A percentile compares a stretch with the other conserved stretches of the same genome.
Conservation (phyloP, 1,140 invertebrate genomes). For the Zaprionus inermis region DNA sequence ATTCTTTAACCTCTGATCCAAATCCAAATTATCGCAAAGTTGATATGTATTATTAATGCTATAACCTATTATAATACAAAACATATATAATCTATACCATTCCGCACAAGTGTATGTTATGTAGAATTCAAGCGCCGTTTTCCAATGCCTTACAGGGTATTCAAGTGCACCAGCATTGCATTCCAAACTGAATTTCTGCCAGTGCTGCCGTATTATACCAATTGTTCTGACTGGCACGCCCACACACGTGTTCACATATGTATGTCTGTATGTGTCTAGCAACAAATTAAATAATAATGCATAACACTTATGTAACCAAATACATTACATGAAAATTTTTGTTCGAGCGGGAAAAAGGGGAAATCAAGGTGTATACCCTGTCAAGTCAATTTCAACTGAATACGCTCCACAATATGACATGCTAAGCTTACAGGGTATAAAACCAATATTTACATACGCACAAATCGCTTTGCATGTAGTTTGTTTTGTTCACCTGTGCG, state of each 20-base stretch:
- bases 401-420: not conserved
- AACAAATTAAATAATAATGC: constrained; percentile 36
- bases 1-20: not conserved
- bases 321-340: not conserved
- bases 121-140: not conserved
- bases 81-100: constrained; percentile 23
- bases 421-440: not conserved
- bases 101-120: constrained; percentile 4
- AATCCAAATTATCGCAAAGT: constrained; percentile 28
- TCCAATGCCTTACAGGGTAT: not conserved
- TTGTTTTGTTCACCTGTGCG: constrained; percentile 17
- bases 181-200: constrained; percentile 5
- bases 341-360: not conserved
- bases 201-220: not conserved
- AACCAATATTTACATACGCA: constrained; percentile 9
- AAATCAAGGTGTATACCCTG: not conserved
- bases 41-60: constrained; percentile 61
- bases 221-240: not conserved
- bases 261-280: constrained; percentile 21
- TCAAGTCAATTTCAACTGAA: not conserved
- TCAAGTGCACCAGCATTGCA: constrained; percentile 5
- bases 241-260: not conserved
- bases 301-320: constrained; percentile 16
- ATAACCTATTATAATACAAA: constrained; percentile 46
- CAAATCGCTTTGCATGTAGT: not conserved